Base-by-base conservation (phyloP, 2,888 invertebrate species). In the Hemaris fuciformis region DNA sequence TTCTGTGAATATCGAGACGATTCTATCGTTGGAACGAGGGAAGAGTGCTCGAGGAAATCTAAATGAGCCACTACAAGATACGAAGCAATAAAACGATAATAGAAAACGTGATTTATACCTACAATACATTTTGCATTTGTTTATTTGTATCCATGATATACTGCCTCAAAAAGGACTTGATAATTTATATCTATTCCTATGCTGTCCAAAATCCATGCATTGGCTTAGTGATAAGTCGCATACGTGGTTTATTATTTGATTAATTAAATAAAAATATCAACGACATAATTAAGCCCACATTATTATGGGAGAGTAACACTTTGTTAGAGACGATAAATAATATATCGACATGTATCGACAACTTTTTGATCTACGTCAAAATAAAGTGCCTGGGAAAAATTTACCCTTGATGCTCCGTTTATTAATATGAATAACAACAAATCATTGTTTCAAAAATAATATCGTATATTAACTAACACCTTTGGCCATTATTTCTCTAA, bases 1-100 rank as follows among this genome's bases (percentile, higher is more conserved):
- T 66, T 69, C 20, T 43, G 62, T 65, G 70, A 74, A 66, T 62
- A 27, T 60, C 57, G 10, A 65, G 56, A 48, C 62, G 42, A 48
- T 61, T 64, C 53, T 48, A 59, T 56, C 45, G 62, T 68, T 62
- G 56, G 56, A 60, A 65, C 25, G 46, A 46, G 60, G 10, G 56
- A 59, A 64, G 57, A 61, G 53, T 27, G 62, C 62, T 66, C 20
- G 13, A 53, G 46, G 63, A 60, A 59, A 62, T 63, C 61, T 62
- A 61, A 72, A 66, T 66, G 62, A 27, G 27, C 20, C 8, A 27
- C 27, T 53, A 27, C 48, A 3, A 27, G 27, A 53, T 53, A 27
- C 15, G 48, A 53, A n/a, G 27, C 27, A 27, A 53, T 27, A 27
- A 25, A 25, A 25, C 23, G 22, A 48, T 25, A 48, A 48, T 25